These are phyloP conservation scores for Cebus imitator DNA, from an alignment of 2,113 vertebrate species.

Conservation along the genomic window DNA sequence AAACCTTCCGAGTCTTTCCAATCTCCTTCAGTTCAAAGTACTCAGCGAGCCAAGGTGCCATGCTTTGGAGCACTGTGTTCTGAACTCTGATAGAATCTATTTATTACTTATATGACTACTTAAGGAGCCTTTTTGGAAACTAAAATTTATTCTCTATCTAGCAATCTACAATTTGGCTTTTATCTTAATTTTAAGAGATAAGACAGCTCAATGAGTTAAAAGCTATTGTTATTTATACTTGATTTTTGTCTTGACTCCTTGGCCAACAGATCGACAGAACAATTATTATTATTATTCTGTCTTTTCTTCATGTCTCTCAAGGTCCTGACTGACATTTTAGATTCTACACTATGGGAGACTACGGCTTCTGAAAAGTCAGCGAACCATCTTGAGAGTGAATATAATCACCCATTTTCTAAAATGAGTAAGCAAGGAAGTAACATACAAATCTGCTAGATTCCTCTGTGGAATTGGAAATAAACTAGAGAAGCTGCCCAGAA, in stretches of 20 bases:
- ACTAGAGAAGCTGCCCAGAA: not conserved
- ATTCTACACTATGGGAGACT: not conserved
- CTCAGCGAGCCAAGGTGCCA: no score
- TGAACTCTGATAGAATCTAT: not conserved
- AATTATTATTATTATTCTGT: not conserved
- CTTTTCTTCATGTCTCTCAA: not conserved
- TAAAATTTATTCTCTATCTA: constrained; percentile 2
- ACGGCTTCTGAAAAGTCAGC: not conserved
- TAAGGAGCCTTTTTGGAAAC: not conserved
- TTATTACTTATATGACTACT: not conserved
- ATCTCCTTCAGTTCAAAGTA: no score
- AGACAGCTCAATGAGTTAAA: constrained; percentile 17
- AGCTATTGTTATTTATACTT: not conserved
- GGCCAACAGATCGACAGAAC: not conserved
- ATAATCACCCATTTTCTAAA: constrained; percentile 47
- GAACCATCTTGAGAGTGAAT: not conserved
- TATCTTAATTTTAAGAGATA: constrained; percentile 7
- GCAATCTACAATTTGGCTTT: not conserved
- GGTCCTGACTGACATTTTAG: not conserved
- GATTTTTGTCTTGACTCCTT: constrained; percentile 8
- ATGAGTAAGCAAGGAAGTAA: not conserved
- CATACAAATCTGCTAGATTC: not conserved
- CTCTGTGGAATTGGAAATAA: not conserved
- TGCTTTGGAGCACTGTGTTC: no score
- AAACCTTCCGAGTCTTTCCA: no score